A percentile compares a stretch with the other conserved stretches of the same genome.
Conservation (phyloP, 2,888 invertebrate species). For the Nysson spinosus region DNA sequence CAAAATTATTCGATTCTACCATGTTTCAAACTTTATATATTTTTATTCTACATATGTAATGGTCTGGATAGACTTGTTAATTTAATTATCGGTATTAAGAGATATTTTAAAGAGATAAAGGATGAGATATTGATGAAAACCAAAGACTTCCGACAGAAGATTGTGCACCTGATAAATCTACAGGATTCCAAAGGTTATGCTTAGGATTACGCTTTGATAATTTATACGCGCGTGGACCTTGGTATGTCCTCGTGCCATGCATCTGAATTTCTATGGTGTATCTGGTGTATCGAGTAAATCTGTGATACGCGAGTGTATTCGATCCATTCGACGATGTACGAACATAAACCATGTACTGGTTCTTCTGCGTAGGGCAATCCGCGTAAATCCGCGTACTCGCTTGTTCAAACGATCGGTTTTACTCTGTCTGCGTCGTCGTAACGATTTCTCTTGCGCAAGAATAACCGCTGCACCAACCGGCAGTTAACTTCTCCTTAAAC, state of each 20-base stretch:
- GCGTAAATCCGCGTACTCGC: constrained; percentile 36
- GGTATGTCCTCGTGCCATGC: constrained; percentile 26
- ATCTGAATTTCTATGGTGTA: constrained; percentile 33
- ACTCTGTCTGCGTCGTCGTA: no score
- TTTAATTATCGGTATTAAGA: no score
- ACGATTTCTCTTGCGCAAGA: constrained; percentile 62
- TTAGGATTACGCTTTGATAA: constrained; percentile 47
- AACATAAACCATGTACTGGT: constrained; percentile 24
- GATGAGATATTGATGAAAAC: constrained; percentile 4
- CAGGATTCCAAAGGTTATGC: constrained; percentile 43
- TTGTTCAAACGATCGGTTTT: constrained; percentile 23
- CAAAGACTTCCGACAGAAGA: constrained; percentile 31
- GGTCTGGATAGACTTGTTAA: no score
- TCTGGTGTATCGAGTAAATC: constrained; percentile 19
- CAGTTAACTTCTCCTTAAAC: constrained; percentile 63
- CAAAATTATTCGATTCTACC: no score
- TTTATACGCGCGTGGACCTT: constrained; percentile 41
- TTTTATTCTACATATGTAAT: no score
- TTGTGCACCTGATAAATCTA: constrained; percentile 25
- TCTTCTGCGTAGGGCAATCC: constrained; percentile 22
- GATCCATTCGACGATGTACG: constrained; percentile 35
- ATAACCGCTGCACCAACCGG: constrained; percentile 34
- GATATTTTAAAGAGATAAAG: neutral
- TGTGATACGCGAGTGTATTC: neutral
- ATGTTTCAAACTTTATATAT: no score